Conservation (phyloP, 2,797 vertebrate genomes). For the Neostethus bicornis region DNA sequence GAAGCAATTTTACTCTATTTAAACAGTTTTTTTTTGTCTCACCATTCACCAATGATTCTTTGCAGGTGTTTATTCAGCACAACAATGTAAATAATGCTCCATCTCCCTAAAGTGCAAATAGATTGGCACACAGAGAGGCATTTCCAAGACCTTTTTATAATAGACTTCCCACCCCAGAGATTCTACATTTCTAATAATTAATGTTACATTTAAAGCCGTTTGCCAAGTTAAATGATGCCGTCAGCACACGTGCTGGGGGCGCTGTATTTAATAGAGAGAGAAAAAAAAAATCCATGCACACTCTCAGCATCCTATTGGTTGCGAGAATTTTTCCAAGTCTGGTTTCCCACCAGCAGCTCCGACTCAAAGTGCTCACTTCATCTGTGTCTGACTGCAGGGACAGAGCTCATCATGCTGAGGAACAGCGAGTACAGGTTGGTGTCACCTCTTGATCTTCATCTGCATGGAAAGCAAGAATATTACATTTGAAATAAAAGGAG, state of each 20-base stretch:
- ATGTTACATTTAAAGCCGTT: slow-evolving; percentile 75
- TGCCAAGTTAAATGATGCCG: slow-evolving; percentile 77
- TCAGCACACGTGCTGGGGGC: slow-evolving; percentile 23
- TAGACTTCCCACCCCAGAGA: slow-evolving; percentile 55
- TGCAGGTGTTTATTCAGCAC: slow-evolving; percentile 48
- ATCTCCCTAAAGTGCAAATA: slow-evolving; percentile 41
- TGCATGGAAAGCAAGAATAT: neutral
- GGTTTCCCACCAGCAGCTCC: slow-evolving; percentile 61
- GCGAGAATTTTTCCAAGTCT: slow-evolving; percentile 63
- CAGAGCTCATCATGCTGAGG: slow-evolving; percentile 73
- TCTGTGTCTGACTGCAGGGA: slow-evolving; percentile 51
- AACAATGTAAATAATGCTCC: neutral
- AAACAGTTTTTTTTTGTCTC: too few species aligned
- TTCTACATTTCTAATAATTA: slow-evolving; percentile 71
- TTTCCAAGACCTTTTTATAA: slow-evolving; percentile 2
- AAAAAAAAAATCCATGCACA: slow-evolving; percentile 58
- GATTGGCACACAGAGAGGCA: slow-evolving; percentile 2
- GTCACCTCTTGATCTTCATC: slow-evolving; percentile 11
- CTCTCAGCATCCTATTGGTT: slow-evolving; percentile 75
- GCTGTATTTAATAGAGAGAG: slow-evolving; percentile 1
- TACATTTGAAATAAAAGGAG: slow-evolving; percentile 1
- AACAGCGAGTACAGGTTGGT: slow-evolving; percentile 77
- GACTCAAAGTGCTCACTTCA: slow-evolving; percentile 68
- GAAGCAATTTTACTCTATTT: too few species aligned
- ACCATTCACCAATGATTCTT: too few species aligned